These are phyloP conservation scores for Popillia japonica DNA, from an alignment of 1,140 invertebrate genomes.

Conservation along the genomic window DNA sequence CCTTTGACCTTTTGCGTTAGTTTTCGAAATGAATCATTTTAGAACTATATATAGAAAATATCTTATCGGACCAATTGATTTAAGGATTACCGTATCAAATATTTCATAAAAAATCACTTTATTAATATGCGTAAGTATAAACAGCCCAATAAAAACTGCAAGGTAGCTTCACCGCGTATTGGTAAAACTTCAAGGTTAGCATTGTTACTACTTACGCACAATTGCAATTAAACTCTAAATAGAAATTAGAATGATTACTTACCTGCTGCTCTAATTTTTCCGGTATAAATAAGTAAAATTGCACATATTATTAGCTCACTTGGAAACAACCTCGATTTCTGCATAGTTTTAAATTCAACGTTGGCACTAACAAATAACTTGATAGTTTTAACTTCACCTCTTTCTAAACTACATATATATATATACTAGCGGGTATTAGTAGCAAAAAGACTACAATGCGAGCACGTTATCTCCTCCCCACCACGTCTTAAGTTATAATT, in stretches of 20 bases:
- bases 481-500: background rate
- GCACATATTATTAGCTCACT: background rate
- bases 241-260: background rate
- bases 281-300: background rate
- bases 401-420: background rate
- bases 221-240: background rate
- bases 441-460: background rate
- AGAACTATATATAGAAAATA: too few relatives aligned
- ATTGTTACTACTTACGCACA: background rate
- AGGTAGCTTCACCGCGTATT: background rate
- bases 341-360: background rate
- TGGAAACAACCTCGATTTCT: background rate
- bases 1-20: too few relatives aligned
- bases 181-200: background rate
- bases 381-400: background rate
- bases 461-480: background rate
- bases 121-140: too few relatives aligned
- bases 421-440: background rate
- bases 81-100: too few relatives aligned
- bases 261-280: background rate
- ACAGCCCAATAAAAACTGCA: too few relatives aligned
- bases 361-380: background rate
- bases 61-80: too few relatives aligned
- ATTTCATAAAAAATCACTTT: too few relatives aligned
- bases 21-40: too few relatives aligned